phyloP scores from a whole-genome alignment of 2,888 invertebrate genomes.

The Lasioglossum villosulum region DNA sequence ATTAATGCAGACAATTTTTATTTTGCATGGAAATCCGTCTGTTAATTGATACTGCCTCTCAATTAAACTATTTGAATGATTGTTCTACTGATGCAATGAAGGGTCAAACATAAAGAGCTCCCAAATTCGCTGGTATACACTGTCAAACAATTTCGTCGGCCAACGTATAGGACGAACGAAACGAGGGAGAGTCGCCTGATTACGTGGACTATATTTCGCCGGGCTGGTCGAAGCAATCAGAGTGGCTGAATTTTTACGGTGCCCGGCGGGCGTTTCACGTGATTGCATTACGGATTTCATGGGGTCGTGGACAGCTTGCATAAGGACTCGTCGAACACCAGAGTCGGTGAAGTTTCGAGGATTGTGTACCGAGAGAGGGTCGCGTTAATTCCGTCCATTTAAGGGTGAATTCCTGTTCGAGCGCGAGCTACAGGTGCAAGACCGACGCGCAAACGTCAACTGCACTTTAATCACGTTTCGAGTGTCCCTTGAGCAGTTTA shows the following conservation, averaged over 20 bases:
- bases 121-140: background rate
- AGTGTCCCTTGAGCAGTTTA: conserved; percentile 46
- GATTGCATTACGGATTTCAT: conserved; percentile 35
- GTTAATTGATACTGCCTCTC: no score
- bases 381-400: conserved; percentile 56
- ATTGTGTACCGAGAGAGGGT: conserved; percentile 22
- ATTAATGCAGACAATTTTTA: background rate
- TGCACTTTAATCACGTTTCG: conserved; percentile 57
- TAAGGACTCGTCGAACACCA: conserved; percentile 28
- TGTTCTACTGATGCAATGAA: background rate
- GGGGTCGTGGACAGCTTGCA: background rate
- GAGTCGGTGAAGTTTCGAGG: conserved; percentile 32
- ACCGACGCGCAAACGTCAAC: conserved; percentile 50
- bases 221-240: conserved; percentile 1
- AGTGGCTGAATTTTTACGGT: conserved; percentile 12
- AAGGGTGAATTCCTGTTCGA: conserved; percentile 26
- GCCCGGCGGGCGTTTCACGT: conserved; percentile 2
- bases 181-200: background rate
- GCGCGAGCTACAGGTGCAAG: conserved; percentile 48
- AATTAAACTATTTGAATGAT: background rate
- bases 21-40: background rate
- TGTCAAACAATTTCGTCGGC: background rate
- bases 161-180: background rate
- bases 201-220: background rate
- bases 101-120: background rate